phyloP scores from a whole-genome alignment of 2,888 invertebrate genomes.

The Conistra vaccinii region DNA sequence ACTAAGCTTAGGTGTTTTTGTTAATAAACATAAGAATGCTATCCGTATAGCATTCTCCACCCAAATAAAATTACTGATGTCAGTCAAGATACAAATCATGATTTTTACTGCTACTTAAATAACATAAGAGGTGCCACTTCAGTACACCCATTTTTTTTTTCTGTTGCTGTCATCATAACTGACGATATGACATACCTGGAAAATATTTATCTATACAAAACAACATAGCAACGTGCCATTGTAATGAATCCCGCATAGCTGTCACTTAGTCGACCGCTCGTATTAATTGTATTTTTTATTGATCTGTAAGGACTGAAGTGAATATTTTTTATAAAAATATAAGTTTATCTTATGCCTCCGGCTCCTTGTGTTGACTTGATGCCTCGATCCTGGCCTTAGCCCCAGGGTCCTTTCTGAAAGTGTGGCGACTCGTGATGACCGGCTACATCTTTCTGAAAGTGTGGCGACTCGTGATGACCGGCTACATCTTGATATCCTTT shows the following conservation, averaged over 20 bases:
- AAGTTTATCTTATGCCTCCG: not conserved
- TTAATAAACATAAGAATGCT: no score
- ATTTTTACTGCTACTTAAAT: no score
- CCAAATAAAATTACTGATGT: no score
- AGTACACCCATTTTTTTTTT: not conserved
- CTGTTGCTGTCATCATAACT: no score
- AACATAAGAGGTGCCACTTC: no score
- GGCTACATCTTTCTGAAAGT: conserved; percentile 55
- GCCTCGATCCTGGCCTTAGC: conserved; percentile 44
- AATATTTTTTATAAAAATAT: not conserved
- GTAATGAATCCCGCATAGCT: conserved; percentile 54
- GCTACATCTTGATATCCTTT: conserved; percentile 60
- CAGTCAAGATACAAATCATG: no score
- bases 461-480: conserved; percentile 42
- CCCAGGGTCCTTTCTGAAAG: conserved; percentile 60
- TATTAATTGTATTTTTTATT: conserved; percentile 47
- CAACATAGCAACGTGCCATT: conserved; percentile 25
- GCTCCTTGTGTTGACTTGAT: not conserved
- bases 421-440: conserved; percentile 44
- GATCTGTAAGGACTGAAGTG: conserved; percentile 13
- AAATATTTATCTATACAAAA: conserved; percentile 35
- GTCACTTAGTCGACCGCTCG: conserved; percentile 27
- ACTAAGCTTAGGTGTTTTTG: no score
- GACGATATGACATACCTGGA: not conserved
- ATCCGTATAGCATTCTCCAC: no score